Evolutionary conservation across 1,140 invertebrate species (phyloP).

Genomic region (Schmidtea mediterranea): DNA sequence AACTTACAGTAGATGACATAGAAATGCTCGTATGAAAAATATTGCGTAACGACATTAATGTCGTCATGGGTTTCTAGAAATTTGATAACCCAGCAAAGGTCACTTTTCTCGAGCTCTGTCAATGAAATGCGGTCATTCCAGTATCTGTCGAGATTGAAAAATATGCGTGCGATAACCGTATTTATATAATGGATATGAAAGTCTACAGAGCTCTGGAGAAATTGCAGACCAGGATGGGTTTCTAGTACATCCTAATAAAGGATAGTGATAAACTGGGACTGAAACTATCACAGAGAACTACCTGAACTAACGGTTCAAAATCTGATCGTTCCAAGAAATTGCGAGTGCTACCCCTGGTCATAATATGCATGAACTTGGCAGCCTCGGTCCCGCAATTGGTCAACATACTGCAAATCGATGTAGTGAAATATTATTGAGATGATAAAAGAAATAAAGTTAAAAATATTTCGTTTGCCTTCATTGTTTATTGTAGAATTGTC

Average conservation of each 20-base stretch:
- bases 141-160: constrained; percentile 82
- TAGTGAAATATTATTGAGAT: no score
- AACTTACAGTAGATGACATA: constrained; percentile 99
- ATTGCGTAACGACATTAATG: constrained; percentile 74
- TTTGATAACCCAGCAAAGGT: constrained; percentile 36
- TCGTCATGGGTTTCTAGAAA: constrained; percentile 54
- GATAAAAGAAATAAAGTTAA: no score
- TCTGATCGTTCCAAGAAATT: no score
- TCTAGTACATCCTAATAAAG: constrained; percentile 81
- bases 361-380: no score
- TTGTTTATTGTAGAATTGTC: no score
- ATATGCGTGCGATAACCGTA: constrained; percentile 80
- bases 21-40: constrained; percentile 96
- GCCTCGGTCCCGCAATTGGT: no score
- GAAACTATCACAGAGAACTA: no score
- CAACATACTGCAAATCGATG: no score
- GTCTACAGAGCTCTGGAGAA: constrained; percentile 79
- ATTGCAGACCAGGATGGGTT: constrained; percentile 85
- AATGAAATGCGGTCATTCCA: constrained; percentile 75
- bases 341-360: no score
- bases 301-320: no score
- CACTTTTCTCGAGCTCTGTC: constrained; percentile 61
- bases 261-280: no score
- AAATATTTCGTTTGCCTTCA: no score
- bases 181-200: constrained; percentile 94